A percentile compares a stretch with the other conserved stretches of the same genome.
Conservation (phyloP, 2,113 vertebrate species). For the Pipa parva region DNA sequence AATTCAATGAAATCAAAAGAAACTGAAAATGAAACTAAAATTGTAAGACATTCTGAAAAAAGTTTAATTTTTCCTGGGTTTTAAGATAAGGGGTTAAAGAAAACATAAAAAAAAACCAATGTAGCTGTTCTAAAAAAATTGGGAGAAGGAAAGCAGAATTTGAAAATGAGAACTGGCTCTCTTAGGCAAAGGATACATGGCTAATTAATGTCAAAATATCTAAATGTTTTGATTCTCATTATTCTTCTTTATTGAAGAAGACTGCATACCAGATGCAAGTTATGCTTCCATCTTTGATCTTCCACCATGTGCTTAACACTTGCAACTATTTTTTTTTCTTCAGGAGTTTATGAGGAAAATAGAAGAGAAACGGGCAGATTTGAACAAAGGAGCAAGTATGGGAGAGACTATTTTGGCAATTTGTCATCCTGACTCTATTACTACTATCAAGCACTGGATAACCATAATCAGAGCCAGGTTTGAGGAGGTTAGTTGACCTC, state of each 20-base stretch:
- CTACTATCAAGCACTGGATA: conserved; percentile 98
- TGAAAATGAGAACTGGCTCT: too few species aligned
- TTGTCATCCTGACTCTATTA: conserved; percentile 96
- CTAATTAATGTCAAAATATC: too few species aligned
- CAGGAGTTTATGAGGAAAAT: conserved; percentile 95
- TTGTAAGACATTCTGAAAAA: too few species aligned
- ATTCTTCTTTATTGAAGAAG: neutral
- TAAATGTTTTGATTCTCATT: too few species aligned
- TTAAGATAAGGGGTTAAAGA: too few species aligned
- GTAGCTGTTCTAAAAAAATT: too few species aligned
- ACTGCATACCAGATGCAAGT: conserved; percentile 25
- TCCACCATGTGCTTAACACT: conserved; percentile 42
- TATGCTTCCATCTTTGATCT: conserved; percentile 21
- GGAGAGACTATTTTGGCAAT: conserved; percentile 86
- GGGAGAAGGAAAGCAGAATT: too few species aligned
- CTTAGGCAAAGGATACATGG: too few species aligned
- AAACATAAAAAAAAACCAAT: too few species aligned
- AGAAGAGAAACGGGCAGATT: conserved; percentile 84
- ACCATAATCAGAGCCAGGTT: conserved; percentile 96
- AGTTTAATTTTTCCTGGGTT: too few species aligned
- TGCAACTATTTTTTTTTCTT: conserved; percentile 30
- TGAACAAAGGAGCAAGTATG: conserved; percentile 85
- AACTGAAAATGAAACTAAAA: too few species aligned
- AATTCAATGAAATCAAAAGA: too few species aligned
- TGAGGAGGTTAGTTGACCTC: conserved; percentile 84